Evolutionary conservation across 2,113 vertebrate species (phyloP), one percentile per base, ranked within the genome.

Genomic region (Phalacrocorax aristotelis): DNA sequence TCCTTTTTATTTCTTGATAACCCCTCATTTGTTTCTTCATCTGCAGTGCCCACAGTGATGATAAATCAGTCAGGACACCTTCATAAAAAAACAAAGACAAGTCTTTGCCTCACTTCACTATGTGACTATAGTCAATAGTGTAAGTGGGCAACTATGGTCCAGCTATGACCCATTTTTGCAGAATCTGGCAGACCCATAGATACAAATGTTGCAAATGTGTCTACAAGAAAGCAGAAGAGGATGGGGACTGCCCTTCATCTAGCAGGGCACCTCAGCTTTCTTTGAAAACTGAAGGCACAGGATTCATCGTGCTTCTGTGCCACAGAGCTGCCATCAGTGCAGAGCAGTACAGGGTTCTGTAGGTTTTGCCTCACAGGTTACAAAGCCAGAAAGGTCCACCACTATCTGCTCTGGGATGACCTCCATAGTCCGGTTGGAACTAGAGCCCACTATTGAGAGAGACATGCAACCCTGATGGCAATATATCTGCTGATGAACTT

Each of bases 371-470:
- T 74, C 49, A 23, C 15, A n/a, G 26, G 23, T 62, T 71, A 18
- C 20, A 72, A 69, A 72, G 20, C 13, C 27, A 7, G 34, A 58
- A 80, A 51, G 9, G 12, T 95, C 15, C 49, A 13, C 25, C 32
- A 13, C 21, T 69, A 6, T 55, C n/a, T 69, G 40, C 38, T 64
- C n/a, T 61, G 40, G 19, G 15, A 11, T 62, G 15, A 49, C 48
- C 22, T 69, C 49, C 69, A 21, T 23, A 42, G 54, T 14, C 22
- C 13, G 25, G 9, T 23, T 20, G 20, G 22, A 74, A 52, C 16
- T 5, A 13, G 14, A 69, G 2, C 1, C 1, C 8, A 15, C 8
- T 51, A 4, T 11, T 4, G 3, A 85, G 57, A 52, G 5, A 42
- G 10, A 46, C 18, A 15, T 6, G n/a, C 38, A 60, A 40, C 21